phyloP scores from a whole-genome alignment of 2,797 vertebrate species.

The Pseudocheirus occidentalis region DNA sequence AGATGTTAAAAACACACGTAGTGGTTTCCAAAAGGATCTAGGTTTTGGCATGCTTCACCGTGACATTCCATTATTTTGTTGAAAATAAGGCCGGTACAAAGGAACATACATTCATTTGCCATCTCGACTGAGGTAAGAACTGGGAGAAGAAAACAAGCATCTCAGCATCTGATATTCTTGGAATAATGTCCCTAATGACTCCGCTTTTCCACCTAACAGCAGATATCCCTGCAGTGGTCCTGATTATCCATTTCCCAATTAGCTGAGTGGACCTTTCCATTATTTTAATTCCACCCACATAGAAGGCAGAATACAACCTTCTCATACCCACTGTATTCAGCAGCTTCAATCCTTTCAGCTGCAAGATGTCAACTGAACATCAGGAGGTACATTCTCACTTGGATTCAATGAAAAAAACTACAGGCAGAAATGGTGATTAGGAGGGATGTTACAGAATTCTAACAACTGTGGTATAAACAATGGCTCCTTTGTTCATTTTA shows the following conservation, averaged over 20 bases:
- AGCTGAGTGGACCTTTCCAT: not conserved
- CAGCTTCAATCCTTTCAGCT: not conserved
- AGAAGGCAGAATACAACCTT: conserved; percentile 3
- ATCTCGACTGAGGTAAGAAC: not conserved
- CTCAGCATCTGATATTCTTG: not conserved
- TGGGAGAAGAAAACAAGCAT: not conserved
- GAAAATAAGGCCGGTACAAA: conserved; percentile 39
- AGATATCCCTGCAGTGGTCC: not conserved
- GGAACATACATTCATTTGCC: not conserved
- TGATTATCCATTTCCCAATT: not conserved
- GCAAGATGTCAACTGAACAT: not conserved
- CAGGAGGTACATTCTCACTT: conserved; percentile 17
- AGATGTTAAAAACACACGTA: conserved; percentile 34
- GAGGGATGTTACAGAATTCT: not conserved
- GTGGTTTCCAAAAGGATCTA: conserved; percentile 52
- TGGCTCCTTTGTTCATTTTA: not conserved
- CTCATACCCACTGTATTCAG: not conserved
- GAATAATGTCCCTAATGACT: not conserved
- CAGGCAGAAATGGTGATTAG: not conserved
- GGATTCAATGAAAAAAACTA: not conserved
- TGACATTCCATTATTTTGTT: conserved; percentile 43
- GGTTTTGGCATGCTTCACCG: conserved; percentile 46
- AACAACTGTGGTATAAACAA: not conserved
- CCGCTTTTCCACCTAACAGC: not conserved
- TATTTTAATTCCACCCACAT: not conserved